phyloP scores from a whole-genome alignment of 2,888 invertebrate species.

The Acronicta alni region DNA sequence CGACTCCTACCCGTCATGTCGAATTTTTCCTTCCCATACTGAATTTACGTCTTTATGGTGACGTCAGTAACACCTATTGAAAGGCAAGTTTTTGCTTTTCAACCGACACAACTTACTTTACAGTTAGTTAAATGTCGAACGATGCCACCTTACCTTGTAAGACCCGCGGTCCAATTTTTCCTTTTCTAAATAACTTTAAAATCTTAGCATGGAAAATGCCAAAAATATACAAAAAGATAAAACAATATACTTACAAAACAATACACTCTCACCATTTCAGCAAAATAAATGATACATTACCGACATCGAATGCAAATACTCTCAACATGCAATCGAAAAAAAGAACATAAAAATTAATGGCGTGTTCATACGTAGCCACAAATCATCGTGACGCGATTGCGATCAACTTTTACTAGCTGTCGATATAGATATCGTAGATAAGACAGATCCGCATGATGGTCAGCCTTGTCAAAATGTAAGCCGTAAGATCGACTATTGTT shows the following conservation, averaged over 20 bases:
- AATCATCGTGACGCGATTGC: constrained; percentile 54
- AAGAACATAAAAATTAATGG: constrained; percentile 38
- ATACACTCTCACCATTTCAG: neutral
- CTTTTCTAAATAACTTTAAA: no score
- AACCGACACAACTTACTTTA: no score
- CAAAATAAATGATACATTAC: constrained; percentile 18
- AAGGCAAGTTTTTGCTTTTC: no score
- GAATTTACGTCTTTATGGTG: no score
- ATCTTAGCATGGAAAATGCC: no score
- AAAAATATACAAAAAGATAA: no score
- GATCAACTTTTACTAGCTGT: constrained; percentile 60
- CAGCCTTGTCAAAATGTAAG: constrained; percentile 40
- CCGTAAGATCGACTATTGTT: constrained; percentile 28
- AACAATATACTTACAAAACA: neutral
- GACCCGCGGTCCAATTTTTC: no score
- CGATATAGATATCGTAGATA: constrained; percentile 53
- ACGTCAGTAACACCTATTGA: no score
- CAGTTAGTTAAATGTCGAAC: no score
- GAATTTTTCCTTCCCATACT: no score
- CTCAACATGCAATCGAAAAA: constrained; percentile 23
- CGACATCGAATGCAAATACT: constrained; percentile 20
- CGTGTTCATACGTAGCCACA: constrained; percentile 47
- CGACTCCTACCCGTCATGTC: no score
- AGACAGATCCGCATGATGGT: constrained; percentile 35
- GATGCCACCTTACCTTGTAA: no score